Conservation (phyloP, 2,113 vertebrate genomes). For the Eretmodus cyanostictus region DNA sequence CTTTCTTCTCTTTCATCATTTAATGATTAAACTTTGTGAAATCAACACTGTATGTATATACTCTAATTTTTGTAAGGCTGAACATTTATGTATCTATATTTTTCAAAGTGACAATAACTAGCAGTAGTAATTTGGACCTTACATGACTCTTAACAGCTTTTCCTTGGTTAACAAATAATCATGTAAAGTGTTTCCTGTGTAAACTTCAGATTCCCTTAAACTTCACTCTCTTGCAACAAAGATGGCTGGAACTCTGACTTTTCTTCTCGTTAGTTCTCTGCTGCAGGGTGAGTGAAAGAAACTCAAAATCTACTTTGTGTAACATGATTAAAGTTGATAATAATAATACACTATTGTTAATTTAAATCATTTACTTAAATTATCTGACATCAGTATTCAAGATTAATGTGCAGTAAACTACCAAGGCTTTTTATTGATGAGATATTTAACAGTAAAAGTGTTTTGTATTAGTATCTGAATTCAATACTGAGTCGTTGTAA, state of each 20-base stretch:
- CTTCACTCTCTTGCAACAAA: neutral
- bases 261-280: neutral
- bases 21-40: neutral
- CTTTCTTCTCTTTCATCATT: neutral
- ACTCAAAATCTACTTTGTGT: neutral
- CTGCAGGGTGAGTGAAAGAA: neutral
- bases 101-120: neutral
- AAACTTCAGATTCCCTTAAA: neutral
- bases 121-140: neutral
- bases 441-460: neutral
- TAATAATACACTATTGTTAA: neutral
- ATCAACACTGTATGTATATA: neutral
- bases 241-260: neutral
- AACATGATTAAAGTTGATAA: neutral
- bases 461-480: neutral
- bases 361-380: neutral
- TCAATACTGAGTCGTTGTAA: neutral
- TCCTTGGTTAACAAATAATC: neutral
- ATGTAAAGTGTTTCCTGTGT: neutral
- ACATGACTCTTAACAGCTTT: neutral
- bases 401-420: neutral
- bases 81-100: neutral
- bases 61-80: rapidly evolving
- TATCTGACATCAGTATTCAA: neutral
- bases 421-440: neutral